Percentiles rank a stretch among this genome's conserved stretches.
phyloP scores from a whole-genome alignment of 1,140 invertebrate genomes.

The Ephestia elutella region DNA sequence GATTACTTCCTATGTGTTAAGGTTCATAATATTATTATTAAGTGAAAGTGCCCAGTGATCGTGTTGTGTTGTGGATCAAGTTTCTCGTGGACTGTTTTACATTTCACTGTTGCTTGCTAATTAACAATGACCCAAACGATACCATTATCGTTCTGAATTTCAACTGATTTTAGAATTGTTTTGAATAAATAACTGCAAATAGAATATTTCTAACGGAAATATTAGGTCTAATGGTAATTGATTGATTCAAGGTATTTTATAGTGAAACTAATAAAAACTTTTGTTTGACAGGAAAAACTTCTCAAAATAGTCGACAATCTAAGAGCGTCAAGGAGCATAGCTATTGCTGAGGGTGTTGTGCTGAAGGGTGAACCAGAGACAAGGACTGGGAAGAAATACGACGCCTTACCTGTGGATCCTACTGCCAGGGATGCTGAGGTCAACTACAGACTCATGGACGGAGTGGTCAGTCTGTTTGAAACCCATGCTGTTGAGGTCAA shows the following conservation, averaged over 20 bases:
- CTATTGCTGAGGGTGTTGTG: slow-evolving; percentile 53
- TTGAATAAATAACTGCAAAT: neutral
- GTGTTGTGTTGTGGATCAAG: slow-evolving; percentile 23
- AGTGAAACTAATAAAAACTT: slow-evolving; percentile 12
- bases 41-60: slow-evolving; percentile 61
- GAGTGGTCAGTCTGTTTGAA: slow-evolving; percentile 60
- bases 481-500: slow-evolving; percentile 63
- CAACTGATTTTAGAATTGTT: neutral
- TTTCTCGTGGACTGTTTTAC: slow-evolving; percentile 18
- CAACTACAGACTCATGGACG: slow-evolving; percentile 61
- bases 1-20: slow-evolving; percentile 64
- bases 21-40: slow-evolving; percentile 58
- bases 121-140: neutral
- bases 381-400: slow-evolving; percentile 44
- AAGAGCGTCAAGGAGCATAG: slow-evolving; percentile 45
- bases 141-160: slow-evolving; percentile 5
- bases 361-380: slow-evolving; percentile 51
- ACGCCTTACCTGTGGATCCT: slow-evolving; percentile 53
- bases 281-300: slow-evolving; percentile 60
- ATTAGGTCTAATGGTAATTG: too few species aligned
- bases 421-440: slow-evolving; percentile 58
- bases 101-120: slow-evolving; percentile 15
- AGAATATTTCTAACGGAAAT: too few species aligned
- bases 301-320: slow-evolving; percentile 62
- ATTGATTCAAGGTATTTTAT: too few species aligned